Conservation (phyloP, 2,888 invertebrate genomes). For the Oegoconia quadripuncta region DNA sequence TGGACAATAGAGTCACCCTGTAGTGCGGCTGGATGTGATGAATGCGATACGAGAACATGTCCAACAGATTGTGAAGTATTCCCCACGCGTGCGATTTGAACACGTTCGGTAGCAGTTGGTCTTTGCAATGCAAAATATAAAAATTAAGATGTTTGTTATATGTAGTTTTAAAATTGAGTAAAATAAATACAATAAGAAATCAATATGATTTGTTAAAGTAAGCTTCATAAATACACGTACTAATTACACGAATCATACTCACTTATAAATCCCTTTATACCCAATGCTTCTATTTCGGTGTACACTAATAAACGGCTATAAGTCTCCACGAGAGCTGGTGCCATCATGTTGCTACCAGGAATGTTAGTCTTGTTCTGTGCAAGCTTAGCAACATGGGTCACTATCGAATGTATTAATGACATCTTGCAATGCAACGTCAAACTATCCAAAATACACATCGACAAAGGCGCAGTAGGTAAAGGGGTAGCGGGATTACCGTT, state of each 20-base stretch:
- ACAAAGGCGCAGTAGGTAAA: constrained; percentile 90
- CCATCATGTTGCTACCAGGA: constrained; percentile 82
- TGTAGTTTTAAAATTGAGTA: too few species aligned
- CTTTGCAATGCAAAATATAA: constrained; percentile 51
- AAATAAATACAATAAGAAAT: too few species aligned
- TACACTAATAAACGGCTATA: constrained; percentile 96
- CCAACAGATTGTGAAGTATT: constrained; percentile 94
- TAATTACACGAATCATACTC: constrained; percentile 44
- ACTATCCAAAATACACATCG: constrained; percentile 95
- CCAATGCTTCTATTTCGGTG: constrained; percentile 97
- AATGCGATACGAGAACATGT: constrained; percentile 98
- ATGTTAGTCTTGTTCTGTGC: constrained; percentile 92
- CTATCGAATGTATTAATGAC: constrained; percentile 89
- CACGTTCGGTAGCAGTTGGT: constrained; percentile 92
- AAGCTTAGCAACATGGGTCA: constrained; percentile 93
- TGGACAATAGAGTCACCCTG: constrained; percentile 93
- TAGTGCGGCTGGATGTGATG: constrained; percentile 98
- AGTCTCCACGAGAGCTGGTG: constrained; percentile 96
- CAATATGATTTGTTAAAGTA: constrained; percentile 2
- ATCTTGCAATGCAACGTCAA: constrained; percentile 97
- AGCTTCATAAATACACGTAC: not conserved
- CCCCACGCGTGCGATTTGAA: constrained; percentile 97
- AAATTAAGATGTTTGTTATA: too few species aligned
- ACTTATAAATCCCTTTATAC: constrained; percentile 97
- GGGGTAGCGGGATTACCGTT: constrained; percentile 74